phyloP scores from a whole-genome alignment of 2,797 vertebrate genomes.

The Sphenopsis melanotis region DNA sequence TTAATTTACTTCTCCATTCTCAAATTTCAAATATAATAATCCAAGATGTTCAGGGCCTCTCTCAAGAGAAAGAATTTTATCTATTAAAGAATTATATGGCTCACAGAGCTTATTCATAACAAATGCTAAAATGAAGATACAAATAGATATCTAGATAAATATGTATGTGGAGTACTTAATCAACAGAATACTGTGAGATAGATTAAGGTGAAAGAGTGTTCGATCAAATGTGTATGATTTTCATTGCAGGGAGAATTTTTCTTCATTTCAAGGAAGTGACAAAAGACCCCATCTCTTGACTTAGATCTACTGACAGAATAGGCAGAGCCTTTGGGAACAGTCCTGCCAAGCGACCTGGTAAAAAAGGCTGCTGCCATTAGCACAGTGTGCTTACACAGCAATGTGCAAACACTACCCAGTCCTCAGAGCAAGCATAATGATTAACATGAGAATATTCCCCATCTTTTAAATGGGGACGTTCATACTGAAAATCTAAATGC shows the following conservation, averaged over 20 bases:
- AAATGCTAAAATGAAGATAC: background rate
- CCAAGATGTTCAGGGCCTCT: background rate
- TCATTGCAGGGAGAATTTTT: background rate
- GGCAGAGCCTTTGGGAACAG: background rate
- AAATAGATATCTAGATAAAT: background rate
- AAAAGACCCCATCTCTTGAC: background rate
- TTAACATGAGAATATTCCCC: background rate
- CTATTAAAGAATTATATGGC: background rate
- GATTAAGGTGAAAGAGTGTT: background rate
- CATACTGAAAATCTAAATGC: background rate
- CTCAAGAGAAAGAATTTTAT: background rate
- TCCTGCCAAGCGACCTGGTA: background rate
- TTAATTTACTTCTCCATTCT: background rate
- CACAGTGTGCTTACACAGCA: background rate
- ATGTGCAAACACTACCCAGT: background rate
- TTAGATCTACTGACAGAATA: background rate
- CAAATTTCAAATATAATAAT: background rate
- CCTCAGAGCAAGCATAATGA: background rate
- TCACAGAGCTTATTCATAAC: background rate
- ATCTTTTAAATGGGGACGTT: background rate
- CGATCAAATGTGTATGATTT: background rate
- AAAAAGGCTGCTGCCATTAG: background rate
- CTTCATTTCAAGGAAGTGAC: background rate
- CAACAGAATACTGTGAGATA: background rate
- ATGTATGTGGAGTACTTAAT: background rate